A percentile compares a stretch with the other conserved stretches of the same genome.
Evolutionary conservation across 2,888 invertebrate species (phyloP).

Genomic region (Agonum fuliginosum): DNA sequence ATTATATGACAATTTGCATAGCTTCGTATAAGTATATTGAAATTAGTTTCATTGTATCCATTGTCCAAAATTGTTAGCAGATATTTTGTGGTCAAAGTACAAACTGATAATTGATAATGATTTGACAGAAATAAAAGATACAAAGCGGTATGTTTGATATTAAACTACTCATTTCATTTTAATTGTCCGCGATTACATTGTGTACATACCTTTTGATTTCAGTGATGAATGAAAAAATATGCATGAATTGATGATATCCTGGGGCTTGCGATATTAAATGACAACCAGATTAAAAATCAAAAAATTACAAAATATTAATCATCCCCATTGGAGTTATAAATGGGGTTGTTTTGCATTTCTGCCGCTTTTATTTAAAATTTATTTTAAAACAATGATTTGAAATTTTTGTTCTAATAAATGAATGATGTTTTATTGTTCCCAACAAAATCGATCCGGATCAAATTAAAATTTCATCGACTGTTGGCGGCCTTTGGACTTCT

Average conservation of each 20-base stretch:
- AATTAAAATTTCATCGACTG: background rate
- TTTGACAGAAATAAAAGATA: background rate
- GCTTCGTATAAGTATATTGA: no score
- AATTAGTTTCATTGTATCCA: no score
- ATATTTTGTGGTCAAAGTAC: background rate
- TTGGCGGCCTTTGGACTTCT: constrained; percentile 2
- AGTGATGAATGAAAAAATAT: constrained; percentile 14
- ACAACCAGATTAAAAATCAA: constrained; percentile 16
- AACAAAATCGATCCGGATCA: background rate
- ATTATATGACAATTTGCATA: no score
- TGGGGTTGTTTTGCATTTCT: background rate
- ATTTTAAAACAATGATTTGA: background rate
- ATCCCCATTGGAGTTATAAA: background rate
- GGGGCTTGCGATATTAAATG: background rate
- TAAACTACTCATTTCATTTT: constrained; percentile 4
- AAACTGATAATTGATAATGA: constrained; percentile 10
- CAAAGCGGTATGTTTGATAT: background rate
- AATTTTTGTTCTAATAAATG: background rate
- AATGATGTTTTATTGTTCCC: background rate
- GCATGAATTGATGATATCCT: constrained; percentile 8
- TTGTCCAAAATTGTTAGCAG: background rate
- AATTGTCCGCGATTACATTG: constrained; percentile 9
- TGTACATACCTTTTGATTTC: background rate
- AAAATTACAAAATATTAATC: constrained; percentile 29
- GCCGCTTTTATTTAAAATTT: background rate